Evolutionary conservation across 2,797 vertebrate species (phyloP), one percentile per base, ranked within the genome.

Genomic region (Philypnodon macrostomus): DNA sequence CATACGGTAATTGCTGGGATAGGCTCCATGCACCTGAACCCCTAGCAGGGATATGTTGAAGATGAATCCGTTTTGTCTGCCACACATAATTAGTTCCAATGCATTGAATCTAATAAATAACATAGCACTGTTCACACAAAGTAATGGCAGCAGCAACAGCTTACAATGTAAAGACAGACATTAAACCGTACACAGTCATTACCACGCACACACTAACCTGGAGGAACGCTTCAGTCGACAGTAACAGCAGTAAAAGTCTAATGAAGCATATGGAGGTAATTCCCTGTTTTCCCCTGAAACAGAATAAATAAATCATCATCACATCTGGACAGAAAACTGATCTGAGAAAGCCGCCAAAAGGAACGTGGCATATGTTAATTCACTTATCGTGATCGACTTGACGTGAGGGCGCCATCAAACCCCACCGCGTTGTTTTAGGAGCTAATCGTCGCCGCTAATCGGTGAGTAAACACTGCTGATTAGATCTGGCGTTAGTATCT

Each of bases 391-490:
- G 66, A 71, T 57, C 67, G 48, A 80, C 74, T 59, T 79, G 48
- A 80, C 74, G 60, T 79, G 80, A 80, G 63, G 61, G 70, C 17
- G 75, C 49, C 58, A 62, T 63, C 27, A 39, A n/a, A 72, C 77
- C 79, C 66, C 63, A 23, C 48, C 26, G 17, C 37, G 45, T 44
- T 70, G 52, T 85, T 84, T 76, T 58, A 44, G 40, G 39, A 67
- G 71, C 60, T 81, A 85, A 88, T 90, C 63, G 38, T 59, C 73
- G 67, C 78, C 77, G 81, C 85, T 84, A 75, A 90, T 89, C 72
- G 34, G 82, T 85, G 81, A 86, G 77, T 64, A 88, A 91, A 81
- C 73, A 83, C 54, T 30, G 55, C 80, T 79, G 64, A 67, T 80
- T 71, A 6, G 4, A 26, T 52, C 42, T 12, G 14, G 44, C 54